These are phyloP conservation scores for Iphiclides podalirius DNA, from an alignment of 2,888 invertebrate species.

Conservation along the genomic window DNA sequence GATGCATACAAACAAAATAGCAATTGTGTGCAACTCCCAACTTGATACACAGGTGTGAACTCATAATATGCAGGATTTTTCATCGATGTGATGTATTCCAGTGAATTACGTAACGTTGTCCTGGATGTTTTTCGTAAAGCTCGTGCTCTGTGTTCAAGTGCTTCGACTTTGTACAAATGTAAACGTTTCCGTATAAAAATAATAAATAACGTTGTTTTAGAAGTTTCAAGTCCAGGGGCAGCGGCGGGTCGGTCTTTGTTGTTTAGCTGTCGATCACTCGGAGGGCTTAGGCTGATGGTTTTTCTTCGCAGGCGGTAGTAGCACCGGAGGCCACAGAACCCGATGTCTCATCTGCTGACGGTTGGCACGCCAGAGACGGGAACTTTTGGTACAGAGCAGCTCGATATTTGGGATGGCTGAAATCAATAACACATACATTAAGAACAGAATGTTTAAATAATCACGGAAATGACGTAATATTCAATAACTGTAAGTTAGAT, in stretches of 20 bases:
- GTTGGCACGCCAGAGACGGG: conserved; percentile 86
- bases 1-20: conserved; percentile 56
- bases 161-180: conserved; percentile 71
- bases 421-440: conserved; percentile 25
- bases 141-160: conserved; percentile 68
- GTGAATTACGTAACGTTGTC: conserved; percentile 8
- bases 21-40: conserved; percentile 76
- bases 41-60: conserved; percentile 68
- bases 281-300: conserved; percentile 79
- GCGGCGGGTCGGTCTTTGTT: conserved; percentile 30
- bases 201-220: conserved; percentile 69
- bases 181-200: conserved; percentile 66
- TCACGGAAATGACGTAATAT: too few relatives aligned
- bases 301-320: conserved; percentile 84
- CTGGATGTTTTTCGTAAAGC: conserved; percentile 42
- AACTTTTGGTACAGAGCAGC: conserved; percentile 87
- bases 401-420: conserved; percentile 89
- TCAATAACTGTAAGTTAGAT: too few relatives aligned
- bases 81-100: not conserved
- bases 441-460: conserved; percentile 12
- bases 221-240: conserved; percentile 54
- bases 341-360: conserved; percentile 80
- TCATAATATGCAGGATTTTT: conserved; percentile 73
- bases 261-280: conserved; percentile 11
- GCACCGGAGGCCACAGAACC: conserved; percentile 84